A percentile compares a stretch with the other conserved stretches of the same genome.
phyloP scores from a whole-genome alignment of 2,888 invertebrate species.

The Drosophila cognata region DNA sequence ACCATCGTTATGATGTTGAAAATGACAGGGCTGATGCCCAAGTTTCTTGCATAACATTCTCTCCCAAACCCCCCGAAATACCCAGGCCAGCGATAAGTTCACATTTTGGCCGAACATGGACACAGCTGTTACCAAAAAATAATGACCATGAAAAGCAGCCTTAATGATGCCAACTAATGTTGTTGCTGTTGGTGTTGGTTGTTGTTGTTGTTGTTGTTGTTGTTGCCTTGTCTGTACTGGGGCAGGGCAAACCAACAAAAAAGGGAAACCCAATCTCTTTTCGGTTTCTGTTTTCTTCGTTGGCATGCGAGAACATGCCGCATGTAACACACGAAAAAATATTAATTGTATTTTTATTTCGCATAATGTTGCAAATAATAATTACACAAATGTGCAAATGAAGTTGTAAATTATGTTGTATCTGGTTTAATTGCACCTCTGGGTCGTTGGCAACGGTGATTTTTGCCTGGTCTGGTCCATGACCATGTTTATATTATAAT shows the following conservation, averaged over 20 bases:
- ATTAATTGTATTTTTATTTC: constrained; percentile 83
- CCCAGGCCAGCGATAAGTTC: constrained; percentile 25
- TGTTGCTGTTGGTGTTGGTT: constrained; percentile 31
- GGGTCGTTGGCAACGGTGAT: constrained; percentile 56
- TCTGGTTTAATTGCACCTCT: constrained; percentile 75
- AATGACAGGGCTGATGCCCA: constrained; percentile 25
- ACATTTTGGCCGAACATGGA: constrained; percentile 63
- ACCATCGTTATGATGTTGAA: constrained; percentile 61
- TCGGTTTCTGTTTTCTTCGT: constrained; percentile 7
- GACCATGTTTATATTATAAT: constrained; percentile 15
- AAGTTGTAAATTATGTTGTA: constrained; percentile 81
- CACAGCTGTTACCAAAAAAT: constrained; percentile 84
- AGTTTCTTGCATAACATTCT: constrained; percentile 11
- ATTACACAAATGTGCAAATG: constrained; percentile 82
- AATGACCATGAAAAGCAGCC: constrained; percentile 85
- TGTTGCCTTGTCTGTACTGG: constrained; percentile 25
- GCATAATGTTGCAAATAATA: constrained; percentile 81
- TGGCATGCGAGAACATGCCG: constrained; percentile 28
- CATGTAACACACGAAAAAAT: constrained; percentile 59
- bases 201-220: constrained; percentile 56
- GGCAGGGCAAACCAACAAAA: constrained; percentile 5
- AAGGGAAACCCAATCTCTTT: constrained; percentile 16
- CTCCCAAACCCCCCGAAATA: background rate
- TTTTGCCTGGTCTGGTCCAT: constrained; percentile 9
- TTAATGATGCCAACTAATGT: constrained; percentile 85